A percentile compares a stretch with the other conserved stretches of the same genome.
These are phyloP conservation scores for Sparidentex hasta DNA, from an alignment of 2,797 vertebrate species.

Conservation along the genomic window DNA sequence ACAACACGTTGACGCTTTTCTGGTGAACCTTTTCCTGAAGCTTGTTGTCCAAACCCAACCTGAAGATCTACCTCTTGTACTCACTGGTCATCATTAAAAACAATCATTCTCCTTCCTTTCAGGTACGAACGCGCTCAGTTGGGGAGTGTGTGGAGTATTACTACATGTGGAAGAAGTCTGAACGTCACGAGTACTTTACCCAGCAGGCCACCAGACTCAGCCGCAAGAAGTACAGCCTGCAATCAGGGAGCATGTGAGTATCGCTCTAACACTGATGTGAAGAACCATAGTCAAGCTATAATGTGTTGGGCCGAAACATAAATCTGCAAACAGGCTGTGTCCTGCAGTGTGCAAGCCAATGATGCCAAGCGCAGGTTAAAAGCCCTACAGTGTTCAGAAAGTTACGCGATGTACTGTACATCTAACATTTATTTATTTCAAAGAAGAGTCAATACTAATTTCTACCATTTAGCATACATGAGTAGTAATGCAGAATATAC, in stretches of 20 bases:
- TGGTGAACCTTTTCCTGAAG: not conserved
- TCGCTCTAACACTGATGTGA: not conserved
- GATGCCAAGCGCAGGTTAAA: not conserved
- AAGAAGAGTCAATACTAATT: not conserved
- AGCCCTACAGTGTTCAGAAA: not conserved
- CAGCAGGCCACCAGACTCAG: slow-evolving; percentile 92
- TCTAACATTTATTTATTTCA: not conserved
- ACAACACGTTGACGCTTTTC: not conserved
- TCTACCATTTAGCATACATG: not conserved
- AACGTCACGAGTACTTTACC: slow-evolving; percentile 93
- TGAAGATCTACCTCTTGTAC: not conserved
- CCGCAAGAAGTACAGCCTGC: slow-evolving; percentile 92
- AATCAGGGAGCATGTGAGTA: slow-evolving; percentile 91
- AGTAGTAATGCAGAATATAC: not conserved
- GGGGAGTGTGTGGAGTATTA: slow-evolving; percentile 98
- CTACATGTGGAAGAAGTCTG: slow-evolving; percentile 98
- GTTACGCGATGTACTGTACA: not conserved
- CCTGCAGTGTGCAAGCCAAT: not conserved
- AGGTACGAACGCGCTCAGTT: slow-evolving; percentile 97
- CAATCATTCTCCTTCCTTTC: not conserved
- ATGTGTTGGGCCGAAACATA: not conserved
- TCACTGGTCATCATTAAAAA: not conserved
- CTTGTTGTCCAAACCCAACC: not conserved
- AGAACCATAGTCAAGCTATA: no score
- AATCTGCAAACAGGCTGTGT: not conserved